Percentiles rank a stretch among this genome's conserved stretches.
Evolutionary conservation across 1,140 invertebrate genomes (phyloP).

Genomic region (Halyomorpha halys): DNA sequence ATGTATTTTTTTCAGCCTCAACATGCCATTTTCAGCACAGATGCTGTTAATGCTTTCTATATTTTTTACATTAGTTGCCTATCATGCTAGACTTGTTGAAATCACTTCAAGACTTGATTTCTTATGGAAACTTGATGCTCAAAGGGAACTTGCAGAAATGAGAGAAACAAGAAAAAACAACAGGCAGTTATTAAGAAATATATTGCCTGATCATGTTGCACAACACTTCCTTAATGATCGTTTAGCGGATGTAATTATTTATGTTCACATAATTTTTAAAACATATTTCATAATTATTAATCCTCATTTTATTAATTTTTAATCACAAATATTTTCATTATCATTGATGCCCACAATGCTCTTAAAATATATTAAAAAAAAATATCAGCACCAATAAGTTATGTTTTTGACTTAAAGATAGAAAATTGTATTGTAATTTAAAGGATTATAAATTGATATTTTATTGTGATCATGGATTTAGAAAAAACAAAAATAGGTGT

Average conservation of each 20-base stretch:
- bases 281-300: no score
- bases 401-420: no score
- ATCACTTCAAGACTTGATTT: constrained; percentile 85
- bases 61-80: constrained; percentile 77
- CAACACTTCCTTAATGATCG: constrained; percentile 77
- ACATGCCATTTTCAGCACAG: constrained; percentile 57
- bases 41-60: constrained; percentile 70
- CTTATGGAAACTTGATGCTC: constrained; percentile 88
- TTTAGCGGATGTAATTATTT: constrained; percentile 50
- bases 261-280: no score
- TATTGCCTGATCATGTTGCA: constrained; percentile 92
- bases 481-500: no score
- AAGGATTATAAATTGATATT: no score
- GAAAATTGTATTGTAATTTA: no score
- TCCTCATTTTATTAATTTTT: no score
- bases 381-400: no score
- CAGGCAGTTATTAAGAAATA: constrained; percentile 78
- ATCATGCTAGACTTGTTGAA: constrained; percentile 82
- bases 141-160: constrained; percentile 84
- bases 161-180: constrained; percentile 76
- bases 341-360: no score
- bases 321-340: no score
- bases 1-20: constrained; percentile 33
- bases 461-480: no score
- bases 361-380: no score